Conservation (phyloP, 2,888 invertebrate species). For the Megalurothrips usitatus region DNA sequence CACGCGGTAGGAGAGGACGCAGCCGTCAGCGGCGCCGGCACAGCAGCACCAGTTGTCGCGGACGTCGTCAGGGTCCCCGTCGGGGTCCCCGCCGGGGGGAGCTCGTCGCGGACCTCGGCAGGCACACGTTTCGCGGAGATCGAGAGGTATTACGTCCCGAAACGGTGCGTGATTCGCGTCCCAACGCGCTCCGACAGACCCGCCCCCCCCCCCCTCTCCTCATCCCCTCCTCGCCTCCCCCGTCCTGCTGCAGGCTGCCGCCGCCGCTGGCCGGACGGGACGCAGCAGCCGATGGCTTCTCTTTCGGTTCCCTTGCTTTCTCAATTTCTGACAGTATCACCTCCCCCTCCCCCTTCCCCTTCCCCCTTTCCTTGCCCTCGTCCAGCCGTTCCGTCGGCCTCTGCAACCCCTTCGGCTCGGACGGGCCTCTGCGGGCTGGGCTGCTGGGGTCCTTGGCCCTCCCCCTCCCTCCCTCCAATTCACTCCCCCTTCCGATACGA, state of each 20-base stretch:
- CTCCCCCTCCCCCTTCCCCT: not conserved
- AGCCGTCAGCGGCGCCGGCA: not conserved
- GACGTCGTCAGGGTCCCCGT: too few relatives aligned
- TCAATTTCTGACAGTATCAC: conserved; percentile 25
- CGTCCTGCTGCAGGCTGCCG: not conserved
- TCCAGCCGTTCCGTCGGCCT: not conserved
- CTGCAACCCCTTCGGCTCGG: not conserved
- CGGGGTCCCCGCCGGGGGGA: not conserved
- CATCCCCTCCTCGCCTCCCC: not conserved
- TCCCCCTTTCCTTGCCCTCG: not conserved
- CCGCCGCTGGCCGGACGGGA: not conserved
- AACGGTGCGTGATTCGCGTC: conserved; percentile 19
- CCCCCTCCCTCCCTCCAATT: not conserved
- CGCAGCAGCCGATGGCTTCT: not conserved
- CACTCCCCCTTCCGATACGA: conserved; percentile 5
- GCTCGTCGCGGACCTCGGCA: not conserved
- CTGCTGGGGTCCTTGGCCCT: not conserved
- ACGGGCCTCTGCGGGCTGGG: not conserved
- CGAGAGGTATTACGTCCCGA: conserved; percentile 12
- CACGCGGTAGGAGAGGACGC: not conserved
- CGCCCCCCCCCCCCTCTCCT: too few relatives aligned
- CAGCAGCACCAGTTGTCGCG: not conserved
- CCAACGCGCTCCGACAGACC: not conserved
- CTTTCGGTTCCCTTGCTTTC: conserved; percentile 21
- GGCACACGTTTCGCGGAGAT: not conserved